Conservation (phyloP, 2,797 vertebrate species). For the Sparus aurata region DNA sequence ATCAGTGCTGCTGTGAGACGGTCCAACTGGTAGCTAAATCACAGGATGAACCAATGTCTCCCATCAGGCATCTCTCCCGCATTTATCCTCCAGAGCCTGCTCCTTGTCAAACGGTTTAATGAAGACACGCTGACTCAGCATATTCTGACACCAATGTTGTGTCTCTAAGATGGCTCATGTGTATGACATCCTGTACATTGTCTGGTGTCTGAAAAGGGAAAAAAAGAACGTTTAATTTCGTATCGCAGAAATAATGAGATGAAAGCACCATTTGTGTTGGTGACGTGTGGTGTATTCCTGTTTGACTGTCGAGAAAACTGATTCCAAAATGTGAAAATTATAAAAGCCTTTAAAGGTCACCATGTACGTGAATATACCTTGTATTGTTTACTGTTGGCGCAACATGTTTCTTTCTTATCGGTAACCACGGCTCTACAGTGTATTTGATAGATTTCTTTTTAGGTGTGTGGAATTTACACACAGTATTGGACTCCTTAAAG, state of each 20-base stretch:
- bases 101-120: constrained; percentile 66
- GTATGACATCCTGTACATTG: constrained; percentile 31
- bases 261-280: constrained; percentile 56
- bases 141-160: constrained; percentile 61
- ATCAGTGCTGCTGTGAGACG: constrained; percentile 56
- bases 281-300: constrained; percentile 6
- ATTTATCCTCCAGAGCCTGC: constrained; percentile 60
- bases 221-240: constrained; percentile 38
- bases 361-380: no score
- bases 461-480: not conserved
- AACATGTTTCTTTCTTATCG: not conserved
- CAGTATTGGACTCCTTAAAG: not conserved
- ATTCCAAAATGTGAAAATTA: not conserved
- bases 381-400: not conserved
- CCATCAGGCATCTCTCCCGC: constrained; percentile 56
- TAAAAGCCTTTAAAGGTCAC: not conserved
- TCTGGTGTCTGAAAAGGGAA: constrained; percentile 40
- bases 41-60: constrained; percentile 55
- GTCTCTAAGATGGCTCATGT: constrained; percentile 55
- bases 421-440: not conserved
- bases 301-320: not conserved
- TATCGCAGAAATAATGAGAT: constrained; percentile 56
- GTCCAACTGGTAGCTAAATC: constrained; percentile 72
- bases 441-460: no score
- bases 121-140: constrained; percentile 64